Evolutionary conservation across 2,888 invertebrate genomes (phyloP), one percentile per base, ranked within the genome.

Genomic region (Xylocampa areola): DNA sequence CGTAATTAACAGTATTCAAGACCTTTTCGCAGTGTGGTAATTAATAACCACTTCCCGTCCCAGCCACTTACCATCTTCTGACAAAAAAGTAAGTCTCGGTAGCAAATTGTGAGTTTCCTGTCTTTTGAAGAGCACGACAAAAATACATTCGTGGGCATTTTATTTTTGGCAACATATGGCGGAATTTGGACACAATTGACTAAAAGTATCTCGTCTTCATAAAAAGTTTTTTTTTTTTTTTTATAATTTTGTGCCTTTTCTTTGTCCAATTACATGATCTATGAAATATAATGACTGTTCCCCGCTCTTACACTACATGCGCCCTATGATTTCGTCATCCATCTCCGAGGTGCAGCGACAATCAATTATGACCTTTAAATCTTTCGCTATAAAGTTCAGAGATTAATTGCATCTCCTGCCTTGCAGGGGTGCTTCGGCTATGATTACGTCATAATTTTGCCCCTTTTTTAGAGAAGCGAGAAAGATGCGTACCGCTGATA

Each of bases 371-470:
- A 61, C 54, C 76, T 71, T 55, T 85, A 80, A 40, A 5, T 0
- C 6, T 4, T n/a, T 0, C 0, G 0, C 0, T 0, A 63, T 78
- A 84, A 69, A 61, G 76, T 61, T 40, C 36, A 73, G 23, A 27
- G 32, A 50, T 48, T 50, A 57, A 60, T 63, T 80, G 80, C 81
- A 80, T 68, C 70, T 48, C 25, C 14, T 53, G 41, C 49, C 43
- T 14, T 57, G 78, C 78, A 83, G 80, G 88, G 88, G 86, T 85
- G 80, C 72, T 73, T 68, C 74, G 70, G 82, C 78, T 83, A 82
- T 83, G 79, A 85, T 89, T 88, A 88, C 90, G 88, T 91, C 90
- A 91, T 88, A 82, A 87, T 84, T 86, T 81, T 84, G 83, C 84
- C 90, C 89, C 87, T 85, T 81, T 80, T 83, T 71, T 69, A n/a